These are phyloP conservation scores for Actias luna DNA, from an alignment of 2,888 invertebrate species.

Conservation along the genomic window DNA sequence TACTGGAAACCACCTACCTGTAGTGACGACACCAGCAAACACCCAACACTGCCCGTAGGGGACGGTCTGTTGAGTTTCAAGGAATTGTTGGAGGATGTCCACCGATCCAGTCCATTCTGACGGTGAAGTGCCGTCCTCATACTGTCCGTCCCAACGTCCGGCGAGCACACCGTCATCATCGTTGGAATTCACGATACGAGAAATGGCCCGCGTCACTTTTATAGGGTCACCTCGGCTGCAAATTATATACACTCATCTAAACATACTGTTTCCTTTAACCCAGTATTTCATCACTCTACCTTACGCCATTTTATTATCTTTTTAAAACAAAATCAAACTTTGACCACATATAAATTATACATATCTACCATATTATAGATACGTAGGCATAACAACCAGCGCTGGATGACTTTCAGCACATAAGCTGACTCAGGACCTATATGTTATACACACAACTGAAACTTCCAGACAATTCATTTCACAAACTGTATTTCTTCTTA, in stretches of 20 bases:
- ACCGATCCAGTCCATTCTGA: conserved; percentile 91
- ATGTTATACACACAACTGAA: too few species aligned
- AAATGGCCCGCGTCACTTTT: conserved; percentile 85
- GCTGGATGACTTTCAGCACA: too few species aligned
- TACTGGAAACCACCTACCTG: conserved; percentile 77
- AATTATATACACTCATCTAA: not conserved
- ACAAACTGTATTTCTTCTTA: too few species aligned
- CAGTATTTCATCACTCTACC: too few species aligned
- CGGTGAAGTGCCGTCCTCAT: conserved; percentile 88
- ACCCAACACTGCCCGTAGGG: conserved; percentile 95
- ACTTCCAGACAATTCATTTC: too few species aligned
- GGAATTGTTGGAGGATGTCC: conserved; percentile 87
- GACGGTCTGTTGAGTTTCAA: conserved; percentile 84
- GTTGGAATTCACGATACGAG: conserved; percentile 88
- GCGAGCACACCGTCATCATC: conserved; percentile 87
- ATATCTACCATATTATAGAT: too few species aligned
- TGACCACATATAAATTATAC: too few species aligned
- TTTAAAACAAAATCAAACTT: too few species aligned
- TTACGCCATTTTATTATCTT: too few species aligned
- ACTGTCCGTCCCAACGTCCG: conserved; percentile 89
- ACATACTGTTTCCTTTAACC: too few species aligned
- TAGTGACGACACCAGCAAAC: conserved; percentile 91
- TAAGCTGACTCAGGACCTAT: too few species aligned
- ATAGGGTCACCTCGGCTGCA: conserved; percentile 86
- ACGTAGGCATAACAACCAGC: too few species aligned